phyloP scores from a whole-genome alignment of 2,888 invertebrate genomes.

The Cantharis rufa region DNA sequence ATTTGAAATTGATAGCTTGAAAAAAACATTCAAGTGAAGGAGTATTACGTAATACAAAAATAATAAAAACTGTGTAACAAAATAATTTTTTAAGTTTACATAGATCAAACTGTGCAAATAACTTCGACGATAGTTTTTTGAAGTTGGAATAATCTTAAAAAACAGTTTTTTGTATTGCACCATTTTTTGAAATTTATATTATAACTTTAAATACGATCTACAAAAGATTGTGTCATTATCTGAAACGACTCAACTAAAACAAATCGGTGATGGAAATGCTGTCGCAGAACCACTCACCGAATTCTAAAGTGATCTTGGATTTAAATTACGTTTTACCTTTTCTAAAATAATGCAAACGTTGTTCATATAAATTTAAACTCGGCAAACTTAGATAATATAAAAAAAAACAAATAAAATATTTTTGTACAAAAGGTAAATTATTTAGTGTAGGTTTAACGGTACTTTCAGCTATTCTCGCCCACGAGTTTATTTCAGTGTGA shows the following conservation, averaged over 20 bases:
- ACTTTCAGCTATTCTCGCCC: not conserved
- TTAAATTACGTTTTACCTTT: slow-evolving; percentile 17
- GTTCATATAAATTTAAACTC: not conserved
- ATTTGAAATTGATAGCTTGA: no score
- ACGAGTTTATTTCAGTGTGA: not conserved
- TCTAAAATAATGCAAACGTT: slow-evolving; percentile 4
- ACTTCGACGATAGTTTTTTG: not conserved
- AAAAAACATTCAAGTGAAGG: no score
- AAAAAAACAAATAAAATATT: not conserved
- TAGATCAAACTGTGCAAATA: not conserved
- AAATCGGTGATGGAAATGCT: slow-evolving; percentile 29
- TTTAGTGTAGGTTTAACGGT: not conserved
- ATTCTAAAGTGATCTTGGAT: slow-evolving; percentile 27
- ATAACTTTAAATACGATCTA: slow-evolving; percentile 23
- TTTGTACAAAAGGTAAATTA: not conserved
- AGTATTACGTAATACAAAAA: no score
- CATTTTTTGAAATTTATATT: slow-evolving; percentile 12
- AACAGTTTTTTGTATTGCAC: not conserved
- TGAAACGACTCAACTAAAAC: slow-evolving; percentile 25
- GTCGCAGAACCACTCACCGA: slow-evolving; percentile 29
- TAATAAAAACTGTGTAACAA: no score
- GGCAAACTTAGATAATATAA: not conserved
- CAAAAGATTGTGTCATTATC: slow-evolving; percentile 28
- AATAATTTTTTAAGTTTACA: not conserved
- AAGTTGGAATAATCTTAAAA: not conserved